Evolutionary conservation across 2,797 vertebrate genomes (phyloP).

Genomic region (Hypotaenidia okinawae): DNA sequence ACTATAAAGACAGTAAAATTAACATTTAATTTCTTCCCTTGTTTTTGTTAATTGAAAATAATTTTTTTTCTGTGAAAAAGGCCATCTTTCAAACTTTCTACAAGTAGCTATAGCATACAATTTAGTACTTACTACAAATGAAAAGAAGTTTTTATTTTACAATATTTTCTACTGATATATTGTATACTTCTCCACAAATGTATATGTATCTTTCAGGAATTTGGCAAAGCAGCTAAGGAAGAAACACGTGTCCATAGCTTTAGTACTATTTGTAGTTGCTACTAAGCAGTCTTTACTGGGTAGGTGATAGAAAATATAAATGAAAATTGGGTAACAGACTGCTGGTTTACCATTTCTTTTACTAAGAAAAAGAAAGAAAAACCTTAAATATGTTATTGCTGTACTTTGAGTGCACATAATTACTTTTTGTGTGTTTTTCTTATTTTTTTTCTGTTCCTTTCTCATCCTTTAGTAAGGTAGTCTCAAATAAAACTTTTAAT

Average conservation of each 20-base stretch:
- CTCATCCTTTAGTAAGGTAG: neutral
- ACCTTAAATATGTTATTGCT: neutral
- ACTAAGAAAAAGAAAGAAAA: neutral
- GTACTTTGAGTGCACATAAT: neutral
- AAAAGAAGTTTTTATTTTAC: neutral
- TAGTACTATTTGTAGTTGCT: neutral
- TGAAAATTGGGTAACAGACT: neutral
- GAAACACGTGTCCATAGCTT: neutral
- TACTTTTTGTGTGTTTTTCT: neutral
- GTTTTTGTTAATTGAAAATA: neutral
- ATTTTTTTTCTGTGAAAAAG: neutral
- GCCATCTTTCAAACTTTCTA: neutral
- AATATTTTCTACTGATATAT: neutral
- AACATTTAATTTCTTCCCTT: neutral
- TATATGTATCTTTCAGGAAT: neutral
- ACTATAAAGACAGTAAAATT: neutral
- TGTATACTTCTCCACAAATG: neutral
- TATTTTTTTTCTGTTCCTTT: neutral
- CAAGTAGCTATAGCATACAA: neutral
- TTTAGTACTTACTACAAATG: neutral
- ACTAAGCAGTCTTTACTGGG: neutral
- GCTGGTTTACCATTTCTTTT: neutral
- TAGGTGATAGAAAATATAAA: neutral
- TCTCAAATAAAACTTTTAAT: neutral
- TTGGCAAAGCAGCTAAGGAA: neutral